A percentile compares a stretch with the other conserved stretches of the same genome.
Conservation (phyloP, 1,140 invertebrate genomes). For the Sarcophaga peregrina region DNA sequence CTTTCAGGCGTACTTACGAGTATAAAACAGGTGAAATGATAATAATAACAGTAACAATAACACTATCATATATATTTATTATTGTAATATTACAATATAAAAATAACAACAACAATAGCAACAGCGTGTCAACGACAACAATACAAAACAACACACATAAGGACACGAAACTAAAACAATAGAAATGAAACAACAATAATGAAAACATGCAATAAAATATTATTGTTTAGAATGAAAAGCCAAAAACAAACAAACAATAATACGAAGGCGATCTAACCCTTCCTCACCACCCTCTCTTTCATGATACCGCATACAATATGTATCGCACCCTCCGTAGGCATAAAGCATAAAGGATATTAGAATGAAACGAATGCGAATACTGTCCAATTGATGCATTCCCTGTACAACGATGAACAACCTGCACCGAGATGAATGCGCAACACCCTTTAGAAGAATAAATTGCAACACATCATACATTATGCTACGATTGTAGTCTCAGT, state of each 20-base stretch:
- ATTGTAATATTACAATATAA: not conserved
- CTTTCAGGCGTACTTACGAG: too few species aligned
- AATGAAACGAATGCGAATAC: too few species aligned
- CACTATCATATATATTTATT: not conserved
- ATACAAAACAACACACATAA: too few species aligned
- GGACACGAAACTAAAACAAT: too few species aligned
- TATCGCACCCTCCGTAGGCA: not conserved
- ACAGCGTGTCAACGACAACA: too few species aligned
- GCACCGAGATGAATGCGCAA: too few species aligned
- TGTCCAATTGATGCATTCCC: too few species aligned
- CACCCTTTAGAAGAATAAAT: too few species aligned
- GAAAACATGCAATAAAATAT: not conserved
- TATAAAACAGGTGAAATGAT: slow-evolving; percentile 16
- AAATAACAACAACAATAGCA: not conserved
- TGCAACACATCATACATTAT: too few species aligned
- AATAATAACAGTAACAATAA: not conserved
- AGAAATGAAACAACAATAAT: not conserved
- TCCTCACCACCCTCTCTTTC: not conserved
- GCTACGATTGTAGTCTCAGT: too few species aligned
- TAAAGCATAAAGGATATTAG: too few species aligned
- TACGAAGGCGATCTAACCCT: not conserved
- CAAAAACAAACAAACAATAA: not conserved
- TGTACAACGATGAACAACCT: too few species aligned
- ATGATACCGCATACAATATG: not conserved
- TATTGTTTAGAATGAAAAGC: slow-evolving; percentile 21